Base-by-base conservation (phyloP, 1,140 invertebrate species). In the Cydia splendana region DNA sequence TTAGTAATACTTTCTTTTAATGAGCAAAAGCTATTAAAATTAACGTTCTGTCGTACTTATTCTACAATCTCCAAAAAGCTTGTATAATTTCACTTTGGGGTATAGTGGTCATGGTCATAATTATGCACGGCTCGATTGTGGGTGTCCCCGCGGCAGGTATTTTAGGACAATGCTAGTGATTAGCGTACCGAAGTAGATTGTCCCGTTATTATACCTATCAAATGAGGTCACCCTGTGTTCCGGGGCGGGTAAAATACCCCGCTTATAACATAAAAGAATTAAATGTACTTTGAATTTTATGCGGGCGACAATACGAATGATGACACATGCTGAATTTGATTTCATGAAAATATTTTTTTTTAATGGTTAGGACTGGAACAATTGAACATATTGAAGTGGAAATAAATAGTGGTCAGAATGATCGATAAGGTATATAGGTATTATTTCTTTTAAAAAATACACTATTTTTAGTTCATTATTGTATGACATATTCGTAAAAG, bases 131-230 rank as follows among this genome's bases (percentile, higher is more conserved):
- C n/a, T 10, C 15, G 15, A 62, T 62, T 18, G 7, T 9, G 57
- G 51, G 51, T 53, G 51, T 53, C 57, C 57, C 57, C 15, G 18
- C 57, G 57, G 57, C 57, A 62, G 57, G 57, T 62, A 62, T 62
- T 62, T 62, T 62, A 62, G 57, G 18, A 62, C 57, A 62, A 24
- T 62, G 15, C 57, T 4, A 62, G 57, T 62, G 57, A 20, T 62
- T 62, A 62, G 18, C 18, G 18, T 62, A 62, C 24, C 57, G 57
- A 62, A 18, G 57, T 62, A 24, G 57, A 24, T 20, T 62, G 57
- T 62, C 57, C 57, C 18, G 57, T 62, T 62, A 62, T 62, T 62
- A 62, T 62, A 62, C 7, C 57, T 20, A 53, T 53, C 51, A 6
- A 62, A 62, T 18, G 57, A 24, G 57, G 57, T 62, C 57, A 62